Base-by-base conservation (phyloP, 2,888 invertebrate genomes). In the Pyrocoelia pectoralis region DNA sequence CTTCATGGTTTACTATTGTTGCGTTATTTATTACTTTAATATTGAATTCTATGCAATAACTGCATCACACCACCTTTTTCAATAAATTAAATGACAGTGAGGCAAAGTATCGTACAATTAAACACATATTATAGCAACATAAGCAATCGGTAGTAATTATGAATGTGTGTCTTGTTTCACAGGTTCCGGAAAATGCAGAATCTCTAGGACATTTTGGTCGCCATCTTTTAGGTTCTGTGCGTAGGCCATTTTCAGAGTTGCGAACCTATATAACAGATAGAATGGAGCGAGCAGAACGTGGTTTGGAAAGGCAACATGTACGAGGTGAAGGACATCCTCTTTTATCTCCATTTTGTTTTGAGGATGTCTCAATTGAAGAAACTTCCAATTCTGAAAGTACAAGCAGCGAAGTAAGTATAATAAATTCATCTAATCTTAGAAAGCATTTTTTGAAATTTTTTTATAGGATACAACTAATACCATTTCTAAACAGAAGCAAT, bases 321-420 rank as follows among this genome's bases (percentile, higher is more conserved):
- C 72, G 83, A 56, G 83, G 82, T 2, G 84, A 83, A 66, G 81
- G 79, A 0, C 79, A 80, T 67, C 81, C 83, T 2, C 69, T 82
- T 17, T 75, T 81, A 40, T 69, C 71, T 14, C 67, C 64, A 13
- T 58, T 67, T 51, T 65, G 68, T 1, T 64, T 58, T 43, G 70
- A 70, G 5, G 63, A 65, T 28, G 9, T 46, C 3, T 15, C 56
- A 4, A 50, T 17, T 1, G 63, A 58, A n/a, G 57, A 54, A 0
- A 15, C 59, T 40, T 29, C 54, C 9, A 50, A 14, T 14, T 12
- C 50, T 4, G 24, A 14, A 29, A 10, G 2, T 2, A 10, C 48
- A 18, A 12, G 8, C 4, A 2, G 2, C 8, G n/a, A 19, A 14
- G n/a, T 15, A 43, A 43, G n/a, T 13, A 15, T 43, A 43, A 15